Conservation (phyloP, 2,888 invertebrate genomes). For the Achlya flavicornis region DNA sequence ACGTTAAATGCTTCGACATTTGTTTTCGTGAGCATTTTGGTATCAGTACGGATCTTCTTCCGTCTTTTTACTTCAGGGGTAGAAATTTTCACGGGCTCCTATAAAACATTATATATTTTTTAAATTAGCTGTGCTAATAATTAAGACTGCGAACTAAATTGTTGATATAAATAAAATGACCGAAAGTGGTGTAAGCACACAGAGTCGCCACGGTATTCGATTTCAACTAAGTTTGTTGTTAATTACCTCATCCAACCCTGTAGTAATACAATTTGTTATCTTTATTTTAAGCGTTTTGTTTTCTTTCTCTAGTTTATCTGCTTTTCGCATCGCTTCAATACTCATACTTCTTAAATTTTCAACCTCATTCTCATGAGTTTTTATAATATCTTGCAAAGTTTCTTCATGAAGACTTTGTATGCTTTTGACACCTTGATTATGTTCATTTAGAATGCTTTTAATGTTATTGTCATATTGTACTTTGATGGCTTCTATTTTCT, state of each 20-base stretch:
- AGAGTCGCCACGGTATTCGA: too few species aligned
- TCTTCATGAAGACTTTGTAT: constrained; percentile 83
- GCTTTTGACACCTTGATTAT: constrained; percentile 80
- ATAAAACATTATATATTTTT: constrained; percentile 13
- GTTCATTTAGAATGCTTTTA: constrained; percentile 78
- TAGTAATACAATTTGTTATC: constrained; percentile 34
- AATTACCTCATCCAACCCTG: constrained; percentile 51
- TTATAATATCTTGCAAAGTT: constrained; percentile 72
- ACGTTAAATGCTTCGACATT: constrained; percentile 69
- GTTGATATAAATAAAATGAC: too few species aligned
- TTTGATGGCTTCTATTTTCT: constrained; percentile 75
- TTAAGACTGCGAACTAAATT: too few species aligned
- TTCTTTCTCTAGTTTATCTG: constrained; percentile 71
- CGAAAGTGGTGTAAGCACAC: too few species aligned
- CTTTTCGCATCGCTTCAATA: constrained; percentile 73
- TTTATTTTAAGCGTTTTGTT: constrained; percentile 57
- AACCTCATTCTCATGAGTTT: constrained; percentile 79
- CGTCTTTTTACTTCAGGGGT: constrained; percentile 48
- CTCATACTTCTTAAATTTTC: constrained; percentile 76
- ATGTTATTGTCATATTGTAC: constrained; percentile 81
- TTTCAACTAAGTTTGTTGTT: not conserved
- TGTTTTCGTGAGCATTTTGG: constrained; percentile 65
- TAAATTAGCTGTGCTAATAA: too few species aligned
- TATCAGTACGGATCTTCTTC: constrained; percentile 44
- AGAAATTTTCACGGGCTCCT: constrained; percentile 61